These are phyloP conservation scores for Hydractinia symbiolongicarpus DNA, from an alignment of 30 jellyfish, hydroid and myxozoan species.

Conservation along the genomic window DNA sequence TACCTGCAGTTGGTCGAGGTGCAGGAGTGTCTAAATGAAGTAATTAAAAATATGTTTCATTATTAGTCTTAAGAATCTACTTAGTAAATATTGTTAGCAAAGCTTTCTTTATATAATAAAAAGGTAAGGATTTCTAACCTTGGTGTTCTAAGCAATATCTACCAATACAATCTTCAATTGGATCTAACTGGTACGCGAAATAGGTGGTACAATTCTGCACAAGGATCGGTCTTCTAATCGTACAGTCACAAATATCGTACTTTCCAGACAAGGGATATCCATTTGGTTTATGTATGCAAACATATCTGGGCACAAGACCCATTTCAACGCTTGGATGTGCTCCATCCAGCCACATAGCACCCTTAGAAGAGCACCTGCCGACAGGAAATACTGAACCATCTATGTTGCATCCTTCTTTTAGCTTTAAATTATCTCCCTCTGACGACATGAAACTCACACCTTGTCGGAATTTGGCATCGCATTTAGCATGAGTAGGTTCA, in stretches of 20 bases:
- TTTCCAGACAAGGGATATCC: background rate
- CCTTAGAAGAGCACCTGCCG: background rate
- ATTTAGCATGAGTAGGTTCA: background rate
- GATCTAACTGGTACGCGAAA: background rate
- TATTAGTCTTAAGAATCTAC: too few species aligned
- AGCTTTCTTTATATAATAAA: too few species aligned
- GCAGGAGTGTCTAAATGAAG: too few species aligned
- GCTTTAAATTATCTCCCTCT: background rate
- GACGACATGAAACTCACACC: background rate
- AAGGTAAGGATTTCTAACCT: too few species aligned
- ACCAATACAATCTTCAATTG: background rate
- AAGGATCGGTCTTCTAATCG: background rate
- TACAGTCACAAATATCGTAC: background rate
- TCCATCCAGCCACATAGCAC: constrained; percentile 9
- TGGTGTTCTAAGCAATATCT: background rate
- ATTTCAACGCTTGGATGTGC: background rate
- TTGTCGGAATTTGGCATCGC: background rate
- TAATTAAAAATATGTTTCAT: too few species aligned
- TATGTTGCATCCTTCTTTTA: background rate
- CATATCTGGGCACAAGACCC: background rate
- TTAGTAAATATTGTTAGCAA: too few species aligned
- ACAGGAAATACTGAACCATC: background rate
- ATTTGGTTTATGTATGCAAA: constrained; percentile 10
- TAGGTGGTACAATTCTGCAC: constrained; percentile 5
- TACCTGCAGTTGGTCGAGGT: too few species aligned